Evolutionary conservation across 2,113 vertebrate genomes (phyloP).

Genomic region (Promerops cafer): DNA sequence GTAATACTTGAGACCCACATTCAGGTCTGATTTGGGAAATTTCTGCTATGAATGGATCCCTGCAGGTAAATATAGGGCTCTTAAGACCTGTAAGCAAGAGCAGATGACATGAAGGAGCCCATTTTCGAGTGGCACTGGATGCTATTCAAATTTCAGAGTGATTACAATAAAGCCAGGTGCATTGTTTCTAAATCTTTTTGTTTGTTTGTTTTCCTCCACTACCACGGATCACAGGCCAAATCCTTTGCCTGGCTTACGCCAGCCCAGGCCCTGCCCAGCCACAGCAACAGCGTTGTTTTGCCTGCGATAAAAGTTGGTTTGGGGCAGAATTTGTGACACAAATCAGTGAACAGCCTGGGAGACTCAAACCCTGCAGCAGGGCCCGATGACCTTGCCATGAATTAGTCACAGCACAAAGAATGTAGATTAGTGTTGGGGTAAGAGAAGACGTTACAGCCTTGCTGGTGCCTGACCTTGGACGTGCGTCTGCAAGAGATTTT

Average conservation of each 20-base stretch:
- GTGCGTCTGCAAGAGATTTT: fast-evolving
- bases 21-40: not conserved
- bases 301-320: not conserved
- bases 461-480: not conserved
- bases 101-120: not conserved
- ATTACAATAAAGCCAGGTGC: not conserved
- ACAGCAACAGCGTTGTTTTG: not conserved
- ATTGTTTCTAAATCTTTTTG: not conserved
- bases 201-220: not conserved
- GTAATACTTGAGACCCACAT: not conserved
- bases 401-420: not conserved
- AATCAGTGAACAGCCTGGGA: not conserved
- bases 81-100: not conserved
- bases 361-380: not conserved
- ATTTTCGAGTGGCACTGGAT: not conserved
- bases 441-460: not conserved
- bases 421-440: not conserved
- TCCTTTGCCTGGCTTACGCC: not conserved
- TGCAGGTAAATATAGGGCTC: not conserved
- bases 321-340: not conserved
- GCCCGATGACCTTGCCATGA: not conserved
- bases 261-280: not conserved
- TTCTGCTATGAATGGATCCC: not conserved
- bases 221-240: not conserved
- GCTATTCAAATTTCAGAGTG: not conserved